Base-by-base conservation (phyloP, 2,797 vertebrate genomes). In the Megalops cyprinoides region DNA sequence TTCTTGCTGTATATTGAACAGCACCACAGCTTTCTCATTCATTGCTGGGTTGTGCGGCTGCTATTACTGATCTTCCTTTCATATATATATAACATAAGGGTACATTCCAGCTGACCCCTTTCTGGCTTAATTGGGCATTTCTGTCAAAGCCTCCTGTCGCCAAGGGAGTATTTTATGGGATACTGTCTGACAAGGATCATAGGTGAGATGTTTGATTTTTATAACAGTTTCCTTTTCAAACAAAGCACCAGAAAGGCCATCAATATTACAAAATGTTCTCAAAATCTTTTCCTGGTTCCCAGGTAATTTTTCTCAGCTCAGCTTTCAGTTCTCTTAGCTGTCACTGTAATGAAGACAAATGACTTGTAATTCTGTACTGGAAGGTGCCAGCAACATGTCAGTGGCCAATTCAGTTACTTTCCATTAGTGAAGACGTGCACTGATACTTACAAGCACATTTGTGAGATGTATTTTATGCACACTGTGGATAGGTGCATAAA, bases 111-210 rank as follows among this genome's bases (percentile, higher is more conserved):
- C 85, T 92, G 90, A 91, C 62, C 91, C 92, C 86, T 79, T 39
- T 85, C 87, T 74, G 79, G 82, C 88, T 89, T 92, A 90, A 93
- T 90, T 91, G 90, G 91, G 84, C 82, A 18, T 89, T 87, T 88
- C 91, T 91, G 91, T 92, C 90, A 89, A 88, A 90, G 89, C 84
- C 55, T 8, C 15, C 78, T 71, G n/a, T 89, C 87, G 88, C 87
- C 25, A 34, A 76, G n/a, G 83, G 83, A 77, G 84, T 81, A 84
- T 62, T 91, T 91, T 91, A 93, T 80, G 89, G 90, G 87, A 80
- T 82, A 8, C 81, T 85, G 62, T 67, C 14, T 20, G 67, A 39
- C 34, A 39, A 34, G 62, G 34, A 67, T 67, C 62, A 67, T 81
- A 84, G 86, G 73, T 83, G 83, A 83, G 4, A 82, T 82, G 83